Evolutionary conservation across 2,888 invertebrate genomes (phyloP), one percentile per base, ranked within the genome.

Genomic region (Pyrocoelia pectoralis): DNA sequence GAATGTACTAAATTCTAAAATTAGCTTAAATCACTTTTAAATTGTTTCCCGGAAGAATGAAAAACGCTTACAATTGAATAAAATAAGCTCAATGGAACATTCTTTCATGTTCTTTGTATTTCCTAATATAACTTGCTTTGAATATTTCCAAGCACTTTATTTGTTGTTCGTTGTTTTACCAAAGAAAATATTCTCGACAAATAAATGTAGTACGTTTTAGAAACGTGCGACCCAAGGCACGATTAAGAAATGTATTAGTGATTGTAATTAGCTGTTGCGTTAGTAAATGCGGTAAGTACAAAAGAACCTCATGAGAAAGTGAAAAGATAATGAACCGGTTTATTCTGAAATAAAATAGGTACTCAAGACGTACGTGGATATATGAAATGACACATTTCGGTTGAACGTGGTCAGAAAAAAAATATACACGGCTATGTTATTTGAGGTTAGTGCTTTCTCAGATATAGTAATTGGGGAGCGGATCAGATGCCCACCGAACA

Each of bases 361-460:
- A 63, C 63, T 53, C 58, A 54, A 58, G 33, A 54, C 54, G 56
- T 56, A 59, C 66, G 68, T 65, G 62, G 67, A 70, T 70, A 68
- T 68, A 70, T 68, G 65, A 65, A 70, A 70, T 67, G 70, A 63
- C 70, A 67, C 70, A 70, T 70, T 68, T 67, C 60, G 61, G 59
- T 56, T 49, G 67, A 56, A 68, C 68, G 70, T 70, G 70, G 65
- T 54, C 67, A 61, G 70, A 70, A 70, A 70, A 66, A 62, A 67
- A 69, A 69, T 65, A 64, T 60, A 65, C 60, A 61, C 57, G 41
- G 54, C 56, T 56, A 51, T 58, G 63, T 67, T 66, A 66, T 60
- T 68, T 69, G 49, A 51, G 41, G 41, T 56, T 64, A 60, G 64
- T 64, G 57, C 53, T 62, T 67, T 62, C 55, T 54, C 51, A 55